Conservation (phyloP, 2,797 vertebrate species). For the Semotilus atromaculatus region DNA sequence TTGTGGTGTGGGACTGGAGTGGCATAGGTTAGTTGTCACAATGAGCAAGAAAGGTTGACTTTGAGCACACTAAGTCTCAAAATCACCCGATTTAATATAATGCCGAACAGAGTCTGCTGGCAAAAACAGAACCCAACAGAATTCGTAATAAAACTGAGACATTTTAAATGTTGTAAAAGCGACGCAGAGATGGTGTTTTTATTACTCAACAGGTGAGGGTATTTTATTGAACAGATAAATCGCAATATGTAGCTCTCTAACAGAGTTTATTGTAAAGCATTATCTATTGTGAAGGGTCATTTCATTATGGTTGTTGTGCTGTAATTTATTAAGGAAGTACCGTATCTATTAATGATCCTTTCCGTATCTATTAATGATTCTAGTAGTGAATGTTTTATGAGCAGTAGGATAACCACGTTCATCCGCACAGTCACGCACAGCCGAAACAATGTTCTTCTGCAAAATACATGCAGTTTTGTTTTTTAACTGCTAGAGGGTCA, state of each 20-base stretch:
- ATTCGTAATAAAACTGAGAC: not conserved
- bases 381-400: too few species aligned
- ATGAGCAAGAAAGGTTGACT: not conserved
- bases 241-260: not conserved
- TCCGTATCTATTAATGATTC: not conserved
- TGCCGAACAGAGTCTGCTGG: not conserved
- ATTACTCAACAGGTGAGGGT: not conserved
- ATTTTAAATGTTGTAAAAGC: not conserved
- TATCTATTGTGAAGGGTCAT: not conserved
- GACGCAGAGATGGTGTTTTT: not conserved
- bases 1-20: not conserved
- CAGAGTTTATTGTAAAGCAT: not conserved
- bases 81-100: too few species aligned
- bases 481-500: not conserved
- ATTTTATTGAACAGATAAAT: not conserved
- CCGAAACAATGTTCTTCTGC: not conserved
- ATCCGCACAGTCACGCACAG: not conserved
- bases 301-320: not conserved
- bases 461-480: not conserved
- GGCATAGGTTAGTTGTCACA: not conserved
- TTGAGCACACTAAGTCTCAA: not conserved
- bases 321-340: not conserved
- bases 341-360: not conserved
- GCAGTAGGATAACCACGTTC: too few species aligned
- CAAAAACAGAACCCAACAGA: not conserved